These are phyloP conservation scores for Coregonus sp. DNA, from an alignment of 2,797 vertebrate species.

Conservation along the genomic window DNA sequence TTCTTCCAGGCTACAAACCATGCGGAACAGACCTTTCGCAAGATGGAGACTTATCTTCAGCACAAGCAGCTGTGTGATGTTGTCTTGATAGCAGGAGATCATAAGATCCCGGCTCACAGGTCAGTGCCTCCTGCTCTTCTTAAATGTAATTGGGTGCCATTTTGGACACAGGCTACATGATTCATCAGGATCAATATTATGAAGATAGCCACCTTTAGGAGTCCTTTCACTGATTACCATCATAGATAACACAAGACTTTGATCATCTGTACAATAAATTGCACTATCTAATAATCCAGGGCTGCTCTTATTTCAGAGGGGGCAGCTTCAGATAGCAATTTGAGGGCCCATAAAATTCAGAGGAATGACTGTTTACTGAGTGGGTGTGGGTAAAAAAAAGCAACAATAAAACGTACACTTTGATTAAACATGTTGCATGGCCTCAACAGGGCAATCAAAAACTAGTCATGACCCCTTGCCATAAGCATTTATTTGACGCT, in stretches of 20 bases:
- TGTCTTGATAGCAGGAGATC: constrained; percentile 89
- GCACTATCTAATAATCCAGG: not conserved
- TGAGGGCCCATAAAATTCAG: not conserved
- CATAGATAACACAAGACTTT: not conserved
- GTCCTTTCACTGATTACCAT: not conserved
- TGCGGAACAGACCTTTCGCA: constrained; percentile 91
- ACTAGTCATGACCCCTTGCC: not conserved
- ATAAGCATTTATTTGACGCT: not conserved
- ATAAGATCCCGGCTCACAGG: constrained; percentile 96
- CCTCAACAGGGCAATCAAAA: not conserved
- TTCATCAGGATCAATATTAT: constrained; percentile 33
- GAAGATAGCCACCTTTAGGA: constrained; percentile 12
- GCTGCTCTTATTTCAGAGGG: not conserved
- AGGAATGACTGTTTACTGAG: not conserved
- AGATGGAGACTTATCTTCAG: constrained; percentile 96
- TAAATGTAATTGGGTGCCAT: not conserved
- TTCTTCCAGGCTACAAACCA: constrained; percentile 91
- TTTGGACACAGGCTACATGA: not conserved
- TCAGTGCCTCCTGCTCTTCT: constrained; percentile 46
- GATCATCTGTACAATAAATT: not conserved
- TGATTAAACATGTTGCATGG: not conserved
- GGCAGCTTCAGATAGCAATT: not conserved
- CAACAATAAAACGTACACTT: not conserved
- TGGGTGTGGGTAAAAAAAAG: not conserved
- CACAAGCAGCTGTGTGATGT: constrained; percentile 97